Base-by-base conservation (phyloP, 2,888 invertebrate species). In the Choreutis nemorana region DNA sequence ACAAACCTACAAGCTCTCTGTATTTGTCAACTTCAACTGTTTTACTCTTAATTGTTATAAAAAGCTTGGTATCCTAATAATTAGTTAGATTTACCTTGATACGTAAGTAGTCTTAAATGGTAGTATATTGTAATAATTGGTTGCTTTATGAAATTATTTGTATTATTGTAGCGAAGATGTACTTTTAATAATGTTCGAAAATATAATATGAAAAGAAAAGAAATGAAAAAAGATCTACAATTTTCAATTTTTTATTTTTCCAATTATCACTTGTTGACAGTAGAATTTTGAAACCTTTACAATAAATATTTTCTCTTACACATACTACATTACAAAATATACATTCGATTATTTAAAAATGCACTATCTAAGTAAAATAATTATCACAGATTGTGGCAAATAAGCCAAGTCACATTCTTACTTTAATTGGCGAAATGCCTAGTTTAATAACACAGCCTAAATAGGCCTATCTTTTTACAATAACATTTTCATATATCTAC, bases 361-460 rank as follows among this genome's bases (percentile, higher is more conserved):
- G 54, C 46, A 48, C 47, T 53, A 54, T 54, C 54, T 68, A 62
- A 32, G 56, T 40, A 70, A 75, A 75, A 57, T 55, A n/a, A 55
- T 68, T 77, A 78, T 78, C 77, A 78, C 77, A 78, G 77, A 71
- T 75, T 52, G 53, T 47, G 73, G 75, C 77, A 62, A 37, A 49
- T 44, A 41, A 58, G 72, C 75, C 75, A 49, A 55, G 55, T 58
- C 57, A 61, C 20, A 56, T 51, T 61, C 56, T 20, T 30, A 57
- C 57, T 58, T 52, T 67, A 57, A 48, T 51, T 42, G 64, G 68
- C 70, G 66, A 61, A 48, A 45, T 65, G 64, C 66, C 62, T 45
- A 53, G n/a, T n/a, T n/a, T n/a, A 61, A 51, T 56, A 59, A 65
- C 70, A 70, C 68, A 70, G 67, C 68, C 64, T 53, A 39, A 42